phyloP scores from a whole-genome alignment of 2,888 invertebrate species.

The Ormyrus nitidulus region DNA sequence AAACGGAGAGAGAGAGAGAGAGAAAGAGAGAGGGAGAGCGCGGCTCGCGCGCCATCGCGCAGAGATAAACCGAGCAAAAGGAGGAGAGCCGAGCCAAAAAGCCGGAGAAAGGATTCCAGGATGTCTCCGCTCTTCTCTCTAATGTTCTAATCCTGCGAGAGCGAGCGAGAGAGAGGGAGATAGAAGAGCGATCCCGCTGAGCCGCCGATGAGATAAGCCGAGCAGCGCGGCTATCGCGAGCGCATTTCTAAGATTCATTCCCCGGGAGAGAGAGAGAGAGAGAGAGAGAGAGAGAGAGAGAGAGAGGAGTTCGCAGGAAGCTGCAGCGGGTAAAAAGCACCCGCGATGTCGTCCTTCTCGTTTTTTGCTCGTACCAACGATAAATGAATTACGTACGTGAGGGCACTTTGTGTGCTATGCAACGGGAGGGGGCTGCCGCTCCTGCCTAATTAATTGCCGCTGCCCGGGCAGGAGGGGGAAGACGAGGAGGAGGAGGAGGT shows the following conservation, averaged over 20 bases:
- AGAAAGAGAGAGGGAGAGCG: constrained; percentile 12
- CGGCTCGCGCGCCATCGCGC: too few species aligned
- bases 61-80: background rate
- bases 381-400: constrained; percentile 56
- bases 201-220: constrained; percentile 47
- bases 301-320: constrained; percentile 45
- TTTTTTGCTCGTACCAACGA: constrained; percentile 11
- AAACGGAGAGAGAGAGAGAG: constrained; percentile 29
- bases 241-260: constrained; percentile 62
- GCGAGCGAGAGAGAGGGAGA: background rate
- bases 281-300: constrained; percentile 3
- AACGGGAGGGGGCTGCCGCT: constrained; percentile 4
- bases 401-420: constrained; percentile 38
- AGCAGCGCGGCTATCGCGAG: constrained; percentile 41
- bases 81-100: background rate
- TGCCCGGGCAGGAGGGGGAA: background rate
- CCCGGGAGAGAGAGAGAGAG: constrained; percentile 40
- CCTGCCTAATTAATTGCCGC: constrained; percentile 53
- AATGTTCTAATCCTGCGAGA: constrained; percentile 51
- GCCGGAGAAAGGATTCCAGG: constrained; percentile 39
- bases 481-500: background rate
- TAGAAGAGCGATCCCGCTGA: constrained; percentile 27
- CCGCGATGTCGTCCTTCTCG: background rate
- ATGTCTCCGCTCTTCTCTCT: constrained; percentile 29
- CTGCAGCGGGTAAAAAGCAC: constrained; percentile 33